Evolutionary conservation across 2,888 invertebrate genomes (phyloP).

Genomic region (Ochropacha duplaris): DNA sequence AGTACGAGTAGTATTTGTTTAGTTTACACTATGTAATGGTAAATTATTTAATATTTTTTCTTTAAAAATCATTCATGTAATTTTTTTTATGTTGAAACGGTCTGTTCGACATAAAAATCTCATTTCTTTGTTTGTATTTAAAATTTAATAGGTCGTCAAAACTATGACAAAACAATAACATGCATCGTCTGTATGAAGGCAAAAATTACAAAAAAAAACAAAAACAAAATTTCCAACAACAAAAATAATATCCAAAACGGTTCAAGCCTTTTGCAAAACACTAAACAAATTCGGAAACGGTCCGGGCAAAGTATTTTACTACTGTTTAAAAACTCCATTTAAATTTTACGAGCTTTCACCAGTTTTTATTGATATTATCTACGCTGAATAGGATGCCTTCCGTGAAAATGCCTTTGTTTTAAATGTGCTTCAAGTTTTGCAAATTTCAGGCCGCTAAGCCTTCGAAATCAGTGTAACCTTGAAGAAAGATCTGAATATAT

Average conservation of each 20-base stretch:
- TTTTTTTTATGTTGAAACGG: too few relatives aligned
- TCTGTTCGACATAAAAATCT: too few relatives aligned
- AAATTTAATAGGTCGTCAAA: too few relatives aligned
- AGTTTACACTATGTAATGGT: too few relatives aligned
- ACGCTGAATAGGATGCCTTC: slow-evolving; percentile 22
- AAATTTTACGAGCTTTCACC: slow-evolving; percentile 36
- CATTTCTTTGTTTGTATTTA: too few relatives aligned
- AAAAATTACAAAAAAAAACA: neutral
- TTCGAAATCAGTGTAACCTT: neutral
- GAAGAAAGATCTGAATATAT: neutral
- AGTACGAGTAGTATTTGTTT: too few relatives aligned
- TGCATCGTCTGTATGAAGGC: too few relatives aligned
- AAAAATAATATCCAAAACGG: neutral
- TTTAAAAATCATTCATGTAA: too few relatives aligned
- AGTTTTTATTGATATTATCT: slow-evolving; percentile 50
- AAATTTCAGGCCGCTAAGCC: neutral
- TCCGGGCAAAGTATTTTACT: slow-evolving; percentile 28
- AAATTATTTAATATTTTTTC: too few relatives aligned
- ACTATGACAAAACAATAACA: too few relatives aligned
- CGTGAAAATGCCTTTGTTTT: slow-evolving; percentile 20
- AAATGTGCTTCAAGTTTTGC: slow-evolving; percentile 20
- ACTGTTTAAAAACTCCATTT: slow-evolving; percentile 38
- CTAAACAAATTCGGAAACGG: slow-evolving; percentile 22
- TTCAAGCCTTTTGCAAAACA: slow-evolving; percentile 13
- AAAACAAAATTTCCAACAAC: neutral